Evolutionary conservation across 2,113 vertebrate species (phyloP), one percentile per base, ranked within the genome.

Genomic region (Scatophagus argus): DNA sequence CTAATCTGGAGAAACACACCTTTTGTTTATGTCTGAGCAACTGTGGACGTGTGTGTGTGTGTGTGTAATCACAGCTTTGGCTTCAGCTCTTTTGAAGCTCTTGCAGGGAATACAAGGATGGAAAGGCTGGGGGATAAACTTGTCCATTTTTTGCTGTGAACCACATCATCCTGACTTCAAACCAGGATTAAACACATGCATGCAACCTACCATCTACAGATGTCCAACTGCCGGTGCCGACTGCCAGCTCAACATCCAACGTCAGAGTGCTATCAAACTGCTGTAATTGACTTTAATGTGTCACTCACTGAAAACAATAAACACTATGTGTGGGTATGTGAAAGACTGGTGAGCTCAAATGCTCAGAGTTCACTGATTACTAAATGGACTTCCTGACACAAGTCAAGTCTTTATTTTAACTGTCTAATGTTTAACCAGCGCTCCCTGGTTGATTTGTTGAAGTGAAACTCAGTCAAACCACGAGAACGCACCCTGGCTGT

Each of bases 401-500:
- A 64, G 21, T 51, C 25, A 56, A 38, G 8, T 54, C 52, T 69
- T 55, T 65, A 69, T 47, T 58, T 63, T n/a, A 14, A 83, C 34
- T 36, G 68, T 73, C 29, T 67, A 78, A 77, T 81, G 65, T 85
- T 81, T 85, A 78, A 71, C 59, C 54, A 44, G 52, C 52, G 25
- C 55, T 69, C 61, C 49, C 17, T 49, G 58, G n/a, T 63, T 59
- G 27, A 60, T 63, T 31, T 19, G 62, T 29, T 41, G 58, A 83
- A n/a, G 61, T 56, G 58, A 51, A 82, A 77, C 41, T 36, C 71
- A 52, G 61, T 79, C 66, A 82, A 56, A 66, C 63, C 83, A 59
- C 84, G 83, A 70, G 81, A 86, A 88, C 88, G 82, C 73, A 51
- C 60, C 63, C 59, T 59, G 69, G 71, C 73, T 62, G 39, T 70